Evolutionary conservation across 2,797 vertebrate species (phyloP).

Genomic region (Hirundo rustica): DNA sequence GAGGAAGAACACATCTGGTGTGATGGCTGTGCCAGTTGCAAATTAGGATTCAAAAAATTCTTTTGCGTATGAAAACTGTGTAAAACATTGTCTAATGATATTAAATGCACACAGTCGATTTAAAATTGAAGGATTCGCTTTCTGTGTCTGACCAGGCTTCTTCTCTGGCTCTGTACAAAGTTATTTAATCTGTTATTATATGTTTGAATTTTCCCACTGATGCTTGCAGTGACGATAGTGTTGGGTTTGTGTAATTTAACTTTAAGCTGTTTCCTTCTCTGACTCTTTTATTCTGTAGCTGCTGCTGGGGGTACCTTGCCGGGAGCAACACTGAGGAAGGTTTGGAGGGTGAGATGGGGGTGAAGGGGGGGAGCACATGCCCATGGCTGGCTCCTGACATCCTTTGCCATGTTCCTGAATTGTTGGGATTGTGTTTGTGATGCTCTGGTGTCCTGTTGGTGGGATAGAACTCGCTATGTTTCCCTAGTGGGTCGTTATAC

Average conservation of each 20-base stretch:
- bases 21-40: not conserved
- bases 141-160: not conserved
- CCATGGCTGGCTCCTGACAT: fast-evolving
- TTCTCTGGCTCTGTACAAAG: not conserved
- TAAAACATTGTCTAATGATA: not conserved
- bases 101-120: not conserved
- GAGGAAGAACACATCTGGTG: not conserved
- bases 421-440: not conserved
- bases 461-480: not conserved
- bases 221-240: fast-evolving
- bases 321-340: not conserved
- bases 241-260: not conserved
- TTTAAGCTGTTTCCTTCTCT: not conserved
- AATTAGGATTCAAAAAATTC: not conserved
- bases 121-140: not conserved
- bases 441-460: not conserved
- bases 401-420: not conserved
- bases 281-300: not conserved
- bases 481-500: not conserved
- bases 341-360: not conserved
- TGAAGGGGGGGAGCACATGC: not conserved
- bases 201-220: not conserved
- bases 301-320: not conserved
- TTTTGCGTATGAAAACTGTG: not conserved
- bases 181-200: not conserved